Conservation (phyloP, 1,140 invertebrate species). For the Drosophila lini region DNA sequence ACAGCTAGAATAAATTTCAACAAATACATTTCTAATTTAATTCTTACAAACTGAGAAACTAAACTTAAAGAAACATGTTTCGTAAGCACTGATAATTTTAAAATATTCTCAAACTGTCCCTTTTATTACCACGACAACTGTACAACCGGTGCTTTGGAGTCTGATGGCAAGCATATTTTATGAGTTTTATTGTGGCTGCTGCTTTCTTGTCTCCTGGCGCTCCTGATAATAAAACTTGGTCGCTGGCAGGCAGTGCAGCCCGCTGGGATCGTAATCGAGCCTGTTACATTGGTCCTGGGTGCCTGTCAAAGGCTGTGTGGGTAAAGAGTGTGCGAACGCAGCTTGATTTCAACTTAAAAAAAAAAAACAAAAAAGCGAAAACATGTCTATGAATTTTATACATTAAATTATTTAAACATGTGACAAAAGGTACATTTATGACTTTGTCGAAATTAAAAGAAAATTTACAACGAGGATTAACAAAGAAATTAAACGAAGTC, state of each 20-base stretch:
- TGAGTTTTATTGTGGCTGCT: conserved; percentile 63
- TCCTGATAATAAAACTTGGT: conserved; percentile 78
- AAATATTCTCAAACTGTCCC: background rate
- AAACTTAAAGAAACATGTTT: background rate
- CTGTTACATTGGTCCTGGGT: conserved; percentile 59
- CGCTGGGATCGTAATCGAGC: conserved; percentile 79
- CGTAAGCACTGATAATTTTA: background rate
- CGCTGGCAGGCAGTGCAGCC: conserved; percentile 58
- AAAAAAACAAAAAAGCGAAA: background rate
- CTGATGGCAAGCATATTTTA: conserved; percentile 81
- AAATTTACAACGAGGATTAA: background rate
- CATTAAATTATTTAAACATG: conserved; percentile 5
- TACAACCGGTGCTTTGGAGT: conserved; percentile 26
- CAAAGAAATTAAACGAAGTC: background rate
- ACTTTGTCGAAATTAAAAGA: conserved; percentile 4
- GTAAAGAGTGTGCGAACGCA: conserved; percentile 32
- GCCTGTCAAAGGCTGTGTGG: conserved; percentile 10
- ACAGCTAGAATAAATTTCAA: background rate
- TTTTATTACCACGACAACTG: background rate
- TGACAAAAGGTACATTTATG: background rate
- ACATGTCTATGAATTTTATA: conserved; percentile 8
- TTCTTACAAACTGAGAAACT: background rate
- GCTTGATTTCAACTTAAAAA: conserved; percentile 33
- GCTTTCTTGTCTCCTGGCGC: conserved; percentile 51
- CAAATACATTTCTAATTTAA: too few species aligned